phyloP scores from a whole-genome alignment of 2,113 vertebrate genomes.

The Siniperca chuatsi region DNA sequence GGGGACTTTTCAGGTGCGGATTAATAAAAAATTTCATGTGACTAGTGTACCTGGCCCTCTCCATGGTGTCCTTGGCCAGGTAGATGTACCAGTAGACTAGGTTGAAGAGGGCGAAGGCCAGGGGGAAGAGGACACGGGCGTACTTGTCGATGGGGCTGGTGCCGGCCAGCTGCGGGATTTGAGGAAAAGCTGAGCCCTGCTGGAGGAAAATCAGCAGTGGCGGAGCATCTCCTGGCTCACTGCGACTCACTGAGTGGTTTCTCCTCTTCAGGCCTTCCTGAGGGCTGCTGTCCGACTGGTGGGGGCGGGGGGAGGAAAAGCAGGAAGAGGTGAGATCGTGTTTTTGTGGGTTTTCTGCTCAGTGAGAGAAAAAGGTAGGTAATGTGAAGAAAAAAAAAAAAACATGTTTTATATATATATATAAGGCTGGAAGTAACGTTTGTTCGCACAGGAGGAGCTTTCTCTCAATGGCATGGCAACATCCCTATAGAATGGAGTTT shows the following conservation, averaged over 20 bases:
- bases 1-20: neutral
- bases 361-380: neutral
- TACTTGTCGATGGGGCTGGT: conserved; percentile 94
- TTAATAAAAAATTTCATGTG: neutral
- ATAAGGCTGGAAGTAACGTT: conserved; percentile 33
- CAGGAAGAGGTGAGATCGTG: neutral
- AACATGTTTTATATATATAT: neutral
- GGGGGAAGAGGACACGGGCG: conserved; percentile 91
- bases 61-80: conserved; percentile 93
- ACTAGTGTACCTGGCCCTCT: conserved; percentile 77
- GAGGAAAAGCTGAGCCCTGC: conserved; percentile 82
- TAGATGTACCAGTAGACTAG: conserved; percentile 93
- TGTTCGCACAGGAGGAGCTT: conserved; percentile 46
- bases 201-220: conserved; percentile 76
- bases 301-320: conserved; percentile 13
- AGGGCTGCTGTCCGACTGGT: conserved; percentile 83
- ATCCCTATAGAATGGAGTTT: conserved; percentile 53
- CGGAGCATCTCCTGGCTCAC: conserved; percentile 73
- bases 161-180: conserved; percentile 83
- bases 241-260: conserved; percentile 84
- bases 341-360: conserved; percentile 11
- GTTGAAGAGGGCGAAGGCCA: conserved; percentile 94
- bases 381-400: neutral
- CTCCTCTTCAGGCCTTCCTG: conserved; percentile 89
- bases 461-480: conserved; percentile 31